Evolutionary conservation across 2,888 invertebrate species (phyloP), one percentile per base, ranked within the genome.

Genomic region (Nymphalis polychloros): DNA sequence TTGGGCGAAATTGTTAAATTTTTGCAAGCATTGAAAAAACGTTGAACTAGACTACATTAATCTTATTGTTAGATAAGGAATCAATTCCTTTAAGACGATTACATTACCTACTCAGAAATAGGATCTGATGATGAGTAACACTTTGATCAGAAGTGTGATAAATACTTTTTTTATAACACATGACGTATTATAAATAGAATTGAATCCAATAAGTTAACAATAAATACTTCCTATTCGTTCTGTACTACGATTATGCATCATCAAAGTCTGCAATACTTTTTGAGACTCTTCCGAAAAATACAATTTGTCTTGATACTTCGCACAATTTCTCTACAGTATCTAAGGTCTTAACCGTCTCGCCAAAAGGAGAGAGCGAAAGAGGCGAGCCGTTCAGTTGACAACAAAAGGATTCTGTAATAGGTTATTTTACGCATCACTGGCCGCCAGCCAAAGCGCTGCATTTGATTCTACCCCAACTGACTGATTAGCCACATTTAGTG

Each of bases 351-450:
- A 48, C 63, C 13, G 70, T 71, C 67, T 67, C 67, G 62, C 64
- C 67, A 59, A 66, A 68, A 66, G 63, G 65, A 62, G 64, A 59
- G 72, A 68, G 73, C 71, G 72, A 76, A 77, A 77, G 77, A 77
- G 72, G 73, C 75, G 72, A 69, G 69, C 64, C 67, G 69, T 75
- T 72, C 75, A 76, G 78, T 79, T 82, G 79, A 79, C 81, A 81
- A 84, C 81, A 86, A 85, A 86, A 85, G 82, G 79, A 76, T 74
- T 68, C 69, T 75, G 76, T 81, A 85, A 85, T 84, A 83, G 84
- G 84, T 86, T 82, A 86, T 89, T 88, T 86, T 77, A 76, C 79
- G 80, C 80, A 76, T 76, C 76, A 78, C 78, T 80, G 81, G 80
- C 77, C 72, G 68, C 73, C 73, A 75, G 78, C 79, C 79, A 86